phyloP scores from a whole-genome alignment of 2,797 vertebrate genomes.

The Microcaecilia unicolor region DNA sequence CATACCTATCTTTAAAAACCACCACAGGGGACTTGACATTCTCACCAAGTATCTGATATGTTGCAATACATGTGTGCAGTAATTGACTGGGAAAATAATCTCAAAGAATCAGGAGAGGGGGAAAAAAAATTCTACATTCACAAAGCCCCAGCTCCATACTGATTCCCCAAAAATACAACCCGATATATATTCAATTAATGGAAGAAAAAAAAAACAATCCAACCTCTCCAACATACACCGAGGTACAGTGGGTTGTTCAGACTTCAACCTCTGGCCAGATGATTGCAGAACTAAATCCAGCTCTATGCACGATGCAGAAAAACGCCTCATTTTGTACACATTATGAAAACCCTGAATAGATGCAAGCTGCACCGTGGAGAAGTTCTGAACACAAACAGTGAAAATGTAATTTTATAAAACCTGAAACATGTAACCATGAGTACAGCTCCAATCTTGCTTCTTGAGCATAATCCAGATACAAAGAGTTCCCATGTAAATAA shows the following conservation, averaged over 20 bases:
- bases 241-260: constrained; percentile 6
- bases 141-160: neutral
- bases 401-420: constrained; percentile 11
- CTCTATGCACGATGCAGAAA: constrained; percentile 17
- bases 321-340: constrained; percentile 11
- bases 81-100: too few relatives aligned
- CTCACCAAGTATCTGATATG: too few relatives aligned
- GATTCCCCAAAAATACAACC: neutral
- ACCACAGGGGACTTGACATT: too few relatives aligned
- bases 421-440: constrained; percentile 8
- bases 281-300: constrained; percentile 7
- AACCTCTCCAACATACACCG: constrained; percentile 7
- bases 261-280: constrained; percentile 2
- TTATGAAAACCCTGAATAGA: constrained; percentile 19
- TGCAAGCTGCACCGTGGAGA: constrained; percentile 20
- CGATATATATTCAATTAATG: constrained; percentile 2
- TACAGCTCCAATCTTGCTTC: constrained; percentile 9
- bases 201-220: too few relatives aligned
- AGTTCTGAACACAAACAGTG: constrained; percentile 21
- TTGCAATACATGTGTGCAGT: too few relatives aligned
- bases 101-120: too few relatives aligned
- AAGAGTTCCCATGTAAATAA: constrained; percentile 64
- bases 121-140: neutral
- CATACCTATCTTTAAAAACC: too few relatives aligned
- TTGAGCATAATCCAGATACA: constrained; percentile 42